Evolutionary conservation across 1,140 invertebrate genomes (phyloP), one percentile per base, ranked within the genome.

Genomic region (Lucilia cuprina): DNA sequence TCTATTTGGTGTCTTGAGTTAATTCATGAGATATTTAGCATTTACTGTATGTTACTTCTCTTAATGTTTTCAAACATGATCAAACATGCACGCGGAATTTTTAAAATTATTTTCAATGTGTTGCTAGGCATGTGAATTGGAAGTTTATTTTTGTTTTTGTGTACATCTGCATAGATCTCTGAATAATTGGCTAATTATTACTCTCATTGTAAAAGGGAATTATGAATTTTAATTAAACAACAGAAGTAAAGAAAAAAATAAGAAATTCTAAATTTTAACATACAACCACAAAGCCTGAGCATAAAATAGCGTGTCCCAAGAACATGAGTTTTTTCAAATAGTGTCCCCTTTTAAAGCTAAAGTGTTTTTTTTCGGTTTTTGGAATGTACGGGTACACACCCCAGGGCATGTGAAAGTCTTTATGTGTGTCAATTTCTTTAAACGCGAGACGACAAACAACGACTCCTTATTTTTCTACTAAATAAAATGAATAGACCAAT

Each of bases 161-260:
- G 19, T 70, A 70, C 65, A 70, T 70, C 19, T 70, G n/a, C 21
- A 21, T 21, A 21, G 65, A 70, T 70, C 65, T 70, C 8, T 70
- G n/a, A n/a, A n/a, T 70, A 70, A 70, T 70, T 70, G 65, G 7
- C 65, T 70, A 21, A 70, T 70, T 70, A 70, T 70, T 9, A 10
- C 41, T 41, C 41, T 2, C 41, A 70, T 70, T 70, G 19, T 70
- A 21, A 12, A 19, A 21, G 19, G 41, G 19, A 70, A 70, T 70
- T 70, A 70, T 70, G 65, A 70, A 70, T 70, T 70, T 70, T 70
- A 70, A 70, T 70, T 70, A 70, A 70, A 60, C 55, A 60, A 2
- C 55, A 60, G 7, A 60, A 60, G n/a, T 0, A 60, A n/a, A 17
- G 55, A 60, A 60, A 14, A 17, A 60, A 14, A 17, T 30, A 60